These are phyloP conservation scores for Umimayanthus chanpuru DNA, from an alignment of 92 coral and sea anemone species.

Conservation along the genomic window DNA sequence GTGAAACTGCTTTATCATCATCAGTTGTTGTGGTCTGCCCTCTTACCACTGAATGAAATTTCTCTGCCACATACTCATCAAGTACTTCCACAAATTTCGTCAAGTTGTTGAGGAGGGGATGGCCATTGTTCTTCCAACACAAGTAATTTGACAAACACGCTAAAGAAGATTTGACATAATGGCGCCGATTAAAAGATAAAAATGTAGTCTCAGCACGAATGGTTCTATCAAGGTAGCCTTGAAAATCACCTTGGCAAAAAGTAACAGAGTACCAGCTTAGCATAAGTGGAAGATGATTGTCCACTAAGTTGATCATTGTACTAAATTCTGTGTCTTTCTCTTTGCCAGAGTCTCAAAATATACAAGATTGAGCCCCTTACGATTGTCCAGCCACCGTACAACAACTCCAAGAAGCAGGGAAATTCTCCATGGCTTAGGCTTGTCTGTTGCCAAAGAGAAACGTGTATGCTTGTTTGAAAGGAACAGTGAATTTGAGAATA, in stretches of 20 bases:
- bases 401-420: conserved; percentile 47
- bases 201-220: conserved; percentile 56
- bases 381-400: conserved; percentile 51
- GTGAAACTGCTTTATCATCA: too few relatives aligned
- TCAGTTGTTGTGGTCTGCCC: too few relatives aligned
- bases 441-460: conserved; percentile 43
- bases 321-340: not conserved
- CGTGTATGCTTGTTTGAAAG: conserved; percentile 41
- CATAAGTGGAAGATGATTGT: conserved; percentile 52
- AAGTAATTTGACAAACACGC: conserved; percentile 57
- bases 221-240: conserved; percentile 53
- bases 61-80: too few relatives aligned
- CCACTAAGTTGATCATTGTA: conserved; percentile 46
- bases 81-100: not conserved
- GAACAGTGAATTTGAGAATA: conserved; percentile 25
- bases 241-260: conserved; percentile 43
- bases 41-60: too few relatives aligned
- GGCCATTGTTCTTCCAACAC: conserved; percentile 38
- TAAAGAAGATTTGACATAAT: conserved; percentile 34
- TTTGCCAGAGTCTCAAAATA: not conserved
- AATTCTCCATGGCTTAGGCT: conserved; percentile 53
- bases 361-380: conserved; percentile 11
- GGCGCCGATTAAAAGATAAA: conserved; percentile 2
- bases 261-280: conserved; percentile 54
- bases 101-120: not conserved